These are phyloP conservation scores for Meriones psammophilus DNA, from an alignment of 2,797 vertebrate species.

Conservation along the genomic window DNA sequence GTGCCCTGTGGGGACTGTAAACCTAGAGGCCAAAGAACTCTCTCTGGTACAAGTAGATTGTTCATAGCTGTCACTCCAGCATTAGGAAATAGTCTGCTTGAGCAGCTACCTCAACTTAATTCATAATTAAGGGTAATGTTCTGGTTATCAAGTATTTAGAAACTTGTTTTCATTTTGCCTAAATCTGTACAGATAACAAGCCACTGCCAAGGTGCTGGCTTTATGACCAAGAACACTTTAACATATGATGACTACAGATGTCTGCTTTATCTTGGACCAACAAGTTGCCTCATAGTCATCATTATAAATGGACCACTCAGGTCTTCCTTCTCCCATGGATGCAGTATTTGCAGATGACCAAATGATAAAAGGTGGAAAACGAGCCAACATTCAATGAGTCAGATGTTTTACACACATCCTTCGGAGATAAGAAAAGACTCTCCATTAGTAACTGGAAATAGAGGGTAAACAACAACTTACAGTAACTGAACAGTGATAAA, in stretches of 20 bases:
- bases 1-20: too few species aligned
- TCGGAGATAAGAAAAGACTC: background rate
- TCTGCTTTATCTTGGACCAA: background rate
- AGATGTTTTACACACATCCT: background rate
- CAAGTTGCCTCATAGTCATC: background rate
- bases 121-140: background rate
- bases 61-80: background rate
- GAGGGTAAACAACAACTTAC: background rate
- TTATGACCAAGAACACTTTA: background rate
- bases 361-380: background rate
- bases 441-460: background rate
- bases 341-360: background rate
- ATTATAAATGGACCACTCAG: background rate
- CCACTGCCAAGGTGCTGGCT: background rate
- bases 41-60: slow-evolving; percentile 23
- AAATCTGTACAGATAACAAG: slow-evolving; percentile 7
- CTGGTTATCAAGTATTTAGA: background rate
- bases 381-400: background rate
- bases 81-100: background rate
- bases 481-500: background rate
- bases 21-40: background rate
- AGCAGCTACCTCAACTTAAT: background rate
- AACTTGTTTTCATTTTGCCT: slow-evolving; percentile 19
- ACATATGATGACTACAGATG: background rate
- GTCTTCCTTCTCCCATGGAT: background rate